Conservation (phyloP, 2,797 vertebrate genomes). For the Avahi laniger region DNA sequence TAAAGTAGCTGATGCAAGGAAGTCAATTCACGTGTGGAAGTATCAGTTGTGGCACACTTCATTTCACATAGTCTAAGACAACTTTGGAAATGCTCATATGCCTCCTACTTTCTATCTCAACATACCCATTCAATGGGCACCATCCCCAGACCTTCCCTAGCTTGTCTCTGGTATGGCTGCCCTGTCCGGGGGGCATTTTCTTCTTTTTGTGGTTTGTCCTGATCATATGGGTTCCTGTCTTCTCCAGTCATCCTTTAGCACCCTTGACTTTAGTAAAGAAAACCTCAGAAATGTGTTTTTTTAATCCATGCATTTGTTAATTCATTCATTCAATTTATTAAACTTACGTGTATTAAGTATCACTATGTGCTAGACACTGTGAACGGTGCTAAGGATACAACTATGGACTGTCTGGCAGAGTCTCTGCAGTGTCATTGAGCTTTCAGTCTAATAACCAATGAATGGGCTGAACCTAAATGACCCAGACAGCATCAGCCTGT, state of each 20-base stretch:
- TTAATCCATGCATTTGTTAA: background rate
- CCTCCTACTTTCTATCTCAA: slow-evolving; percentile 18
- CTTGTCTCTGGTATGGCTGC: background rate
- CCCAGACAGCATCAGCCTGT: background rate
- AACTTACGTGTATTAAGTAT: background rate
- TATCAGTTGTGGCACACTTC: background rate
- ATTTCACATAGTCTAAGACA: background rate
- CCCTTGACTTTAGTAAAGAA: background rate
- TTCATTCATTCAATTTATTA: background rate
- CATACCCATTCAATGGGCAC: background rate
- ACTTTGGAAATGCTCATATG: slow-evolving; percentile 27
- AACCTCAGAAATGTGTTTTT: background rate
- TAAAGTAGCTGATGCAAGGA: slow-evolving; percentile 55
- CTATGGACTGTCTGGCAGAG: too few species aligned
- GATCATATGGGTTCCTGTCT: background rate
- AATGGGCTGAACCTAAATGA: background rate
- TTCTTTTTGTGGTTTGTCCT: background rate
- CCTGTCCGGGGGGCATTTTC: background rate
- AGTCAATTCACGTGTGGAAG: slow-evolving; percentile 49
- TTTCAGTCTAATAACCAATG: background rate
- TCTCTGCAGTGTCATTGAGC: background rate
- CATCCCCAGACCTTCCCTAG: rapidly evolving
- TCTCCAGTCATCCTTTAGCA: background rate
- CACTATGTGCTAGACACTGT: background rate
- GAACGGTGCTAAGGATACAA: background rate